Evolutionary conservation across 2,113 vertebrate genomes (phyloP).

Genomic region (Haplotaxodon microlepis): DNA sequence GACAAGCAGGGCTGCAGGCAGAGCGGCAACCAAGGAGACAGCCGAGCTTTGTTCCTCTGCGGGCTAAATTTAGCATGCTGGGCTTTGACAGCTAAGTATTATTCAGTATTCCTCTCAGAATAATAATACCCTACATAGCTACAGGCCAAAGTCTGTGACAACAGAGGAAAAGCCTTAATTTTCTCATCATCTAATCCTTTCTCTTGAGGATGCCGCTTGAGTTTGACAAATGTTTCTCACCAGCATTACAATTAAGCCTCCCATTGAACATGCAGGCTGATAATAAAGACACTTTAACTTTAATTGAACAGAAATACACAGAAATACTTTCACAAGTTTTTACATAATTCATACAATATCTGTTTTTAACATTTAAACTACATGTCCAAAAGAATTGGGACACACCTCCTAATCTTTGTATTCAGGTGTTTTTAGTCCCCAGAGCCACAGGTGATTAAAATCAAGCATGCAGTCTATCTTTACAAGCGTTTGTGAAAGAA

Average conservation of each 20-base stretch:
- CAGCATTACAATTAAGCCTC: neutral
- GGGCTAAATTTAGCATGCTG: slow-evolving; percentile 44
- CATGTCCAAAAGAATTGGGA: neutral
- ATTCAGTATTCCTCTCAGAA: slow-evolving; percentile 10
- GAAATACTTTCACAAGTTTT: neutral
- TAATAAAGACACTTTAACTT: neutral
- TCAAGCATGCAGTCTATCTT: neutral
- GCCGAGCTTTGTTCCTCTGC: slow-evolving; percentile 20
- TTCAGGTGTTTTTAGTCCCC: neutral
- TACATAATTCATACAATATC: neutral
- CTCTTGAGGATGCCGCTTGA: neutral
- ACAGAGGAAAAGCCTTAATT: neutral
- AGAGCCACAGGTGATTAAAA: neutral
- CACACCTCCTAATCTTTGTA: neutral
- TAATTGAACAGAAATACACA: neutral
- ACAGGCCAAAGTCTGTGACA: neutral
- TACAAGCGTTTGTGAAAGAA: neutral
- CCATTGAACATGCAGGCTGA: neutral
- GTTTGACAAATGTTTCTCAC: neutral
- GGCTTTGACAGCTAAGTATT: slow-evolving; percentile 32
- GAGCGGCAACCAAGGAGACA: slow-evolving; percentile 18
- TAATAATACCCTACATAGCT: slow-evolving; percentile 13
- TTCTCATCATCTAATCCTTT: neutral
- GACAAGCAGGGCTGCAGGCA: slow-evolving; percentile 50
- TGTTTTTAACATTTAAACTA: neutral